Evolutionary conservation across 2,113 vertebrate genomes (phyloP).

Genomic region (Sapajus apella): DNA sequence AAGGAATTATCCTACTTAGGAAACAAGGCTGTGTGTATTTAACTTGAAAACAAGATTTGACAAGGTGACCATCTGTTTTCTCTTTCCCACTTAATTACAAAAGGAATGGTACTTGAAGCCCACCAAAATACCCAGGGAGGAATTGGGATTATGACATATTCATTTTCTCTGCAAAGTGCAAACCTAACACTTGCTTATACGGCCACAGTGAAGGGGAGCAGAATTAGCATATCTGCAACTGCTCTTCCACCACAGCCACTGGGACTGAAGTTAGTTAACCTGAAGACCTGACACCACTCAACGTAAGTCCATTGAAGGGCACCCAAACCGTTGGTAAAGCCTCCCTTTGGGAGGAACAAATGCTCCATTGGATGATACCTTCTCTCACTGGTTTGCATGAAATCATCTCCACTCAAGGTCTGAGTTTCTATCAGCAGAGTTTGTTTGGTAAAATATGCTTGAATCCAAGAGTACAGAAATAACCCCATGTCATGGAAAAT

Average conservation of each 20-base stretch:
- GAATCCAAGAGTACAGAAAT: background rate
- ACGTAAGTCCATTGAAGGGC: background rate
- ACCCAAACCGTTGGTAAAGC: background rate
- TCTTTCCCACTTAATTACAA: constrained; percentile 64
- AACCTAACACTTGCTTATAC: background rate
- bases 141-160: background rate
- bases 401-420: background rate
- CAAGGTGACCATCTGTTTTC: constrained; percentile 73
- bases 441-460: background rate
- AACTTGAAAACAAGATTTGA: constrained; percentile 68
- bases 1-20: constrained; percentile 39
- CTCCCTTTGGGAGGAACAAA: background rate
- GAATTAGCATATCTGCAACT: background rate
- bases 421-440: background rate
- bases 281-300: background rate
- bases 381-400: background rate
- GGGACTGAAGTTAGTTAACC: background rate
- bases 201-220: background rate
- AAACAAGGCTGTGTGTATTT: constrained; percentile 57
- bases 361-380: background rate
- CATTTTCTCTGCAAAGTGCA: constrained; percentile 19
- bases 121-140: constrained; percentile 55
- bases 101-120: constrained; percentile 50
- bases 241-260: background rate
- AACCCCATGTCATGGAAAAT: background rate